Percentiles rank a stretch among this genome's conserved stretches.
These are phyloP conservation scores for Forbesichthys papilliferus DNA, from an alignment of 2,113 vertebrate species.

Conservation along the genomic window DNA sequence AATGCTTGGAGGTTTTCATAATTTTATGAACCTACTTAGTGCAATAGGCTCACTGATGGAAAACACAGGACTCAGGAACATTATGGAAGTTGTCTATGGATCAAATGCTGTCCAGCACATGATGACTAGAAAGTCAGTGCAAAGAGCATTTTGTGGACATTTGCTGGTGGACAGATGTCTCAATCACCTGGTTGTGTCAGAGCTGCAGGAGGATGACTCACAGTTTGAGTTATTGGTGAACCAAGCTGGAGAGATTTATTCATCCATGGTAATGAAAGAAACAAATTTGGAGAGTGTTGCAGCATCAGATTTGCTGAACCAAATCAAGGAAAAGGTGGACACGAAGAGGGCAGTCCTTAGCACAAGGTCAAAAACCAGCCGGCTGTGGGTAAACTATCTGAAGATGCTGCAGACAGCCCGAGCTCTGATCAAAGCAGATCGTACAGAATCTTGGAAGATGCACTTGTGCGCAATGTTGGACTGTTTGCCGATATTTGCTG, in stretches of 20 bases:
- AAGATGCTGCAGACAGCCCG: constrained; percentile 1
- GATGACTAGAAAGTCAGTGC: constrained; percentile 12
- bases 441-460: neutral
- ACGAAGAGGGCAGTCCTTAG: constrained; percentile 5
- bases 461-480: constrained; percentile 10
- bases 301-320: neutral
- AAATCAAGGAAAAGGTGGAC: neutral
- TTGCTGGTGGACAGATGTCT: constrained; percentile 17
- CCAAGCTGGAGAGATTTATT: neutral
- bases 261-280: neutral
- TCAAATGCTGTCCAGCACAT: neutral
- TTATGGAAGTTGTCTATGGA: neutral
- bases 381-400: constrained; percentile 11
- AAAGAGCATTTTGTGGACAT: constrained; percentile 13
- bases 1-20: neutral
- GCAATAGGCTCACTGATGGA: constrained; percentile 2
- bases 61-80: neutral
- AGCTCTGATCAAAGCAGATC: constrained; percentile 3
- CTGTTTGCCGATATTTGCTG: constrained; percentile 8
- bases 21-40: neutral
- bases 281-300: neutral
- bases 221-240: neutral
- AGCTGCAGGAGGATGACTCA: constrained; percentile 1
- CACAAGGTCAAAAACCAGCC: constrained; percentile 11
- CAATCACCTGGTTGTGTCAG: constrained; percentile 10